Conservation (phyloP, 2,113 vertebrate genomes). For the Asarcornis scutulata region DNA sequence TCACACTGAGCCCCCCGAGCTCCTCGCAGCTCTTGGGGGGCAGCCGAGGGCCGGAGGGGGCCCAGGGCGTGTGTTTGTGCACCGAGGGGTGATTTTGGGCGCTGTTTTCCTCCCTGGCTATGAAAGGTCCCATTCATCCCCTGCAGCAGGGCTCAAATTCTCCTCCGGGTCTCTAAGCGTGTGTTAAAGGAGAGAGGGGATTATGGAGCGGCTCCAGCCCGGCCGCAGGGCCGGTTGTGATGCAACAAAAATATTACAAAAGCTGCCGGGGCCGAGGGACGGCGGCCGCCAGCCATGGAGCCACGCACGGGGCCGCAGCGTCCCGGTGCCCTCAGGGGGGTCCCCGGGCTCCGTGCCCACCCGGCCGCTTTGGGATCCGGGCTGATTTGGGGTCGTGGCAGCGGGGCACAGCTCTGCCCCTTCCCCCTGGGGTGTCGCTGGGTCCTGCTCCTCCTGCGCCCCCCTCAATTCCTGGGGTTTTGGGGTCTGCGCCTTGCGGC, state of each 20-base stretch:
- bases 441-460: not conserved
- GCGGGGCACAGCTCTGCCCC: not conserved
- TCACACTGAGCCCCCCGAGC: not conserved
- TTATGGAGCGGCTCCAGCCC: constrained; percentile 15
- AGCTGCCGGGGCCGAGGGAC: not conserved
- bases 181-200: constrained; percentile 34
- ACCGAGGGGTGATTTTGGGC: not conserved
- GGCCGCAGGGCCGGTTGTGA: constrained; percentile 4
- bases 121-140: constrained; percentile 44
- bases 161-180: constrained; percentile 14
- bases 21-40: rapidly evolving
- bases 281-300: not conserved
- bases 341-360: not conserved
- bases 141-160: constrained; percentile 44
- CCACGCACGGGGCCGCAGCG: not conserved
- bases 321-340: not conserved
- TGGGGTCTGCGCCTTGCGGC: not conserved
- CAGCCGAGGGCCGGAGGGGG: not conserved
- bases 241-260: constrained; percentile 41
- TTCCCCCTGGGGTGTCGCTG: rapidly evolving
- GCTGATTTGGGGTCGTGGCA: not conserved
- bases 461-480: not conserved
- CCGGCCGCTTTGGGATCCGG: not conserved
- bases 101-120: not conserved
- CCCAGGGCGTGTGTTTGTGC: not conserved